Evolutionary conservation across 2,888 invertebrate species (phyloP), one percentile per base, ranked within the genome.

Genomic region (Sinodicranocentrus sp.): DNA sequence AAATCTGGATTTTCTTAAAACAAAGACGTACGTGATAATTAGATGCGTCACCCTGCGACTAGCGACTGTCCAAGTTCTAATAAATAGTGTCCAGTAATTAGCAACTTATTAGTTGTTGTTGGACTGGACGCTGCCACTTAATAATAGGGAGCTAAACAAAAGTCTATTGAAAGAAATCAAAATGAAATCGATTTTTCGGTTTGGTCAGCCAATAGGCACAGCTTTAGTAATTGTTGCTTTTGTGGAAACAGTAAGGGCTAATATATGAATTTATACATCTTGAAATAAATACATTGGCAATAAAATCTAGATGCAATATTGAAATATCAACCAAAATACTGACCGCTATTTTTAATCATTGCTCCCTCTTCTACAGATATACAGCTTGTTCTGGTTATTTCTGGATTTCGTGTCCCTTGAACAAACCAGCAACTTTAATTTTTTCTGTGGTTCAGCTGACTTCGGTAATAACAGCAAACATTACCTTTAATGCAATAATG

Each of bases 161-260:
- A 39, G 2, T 8, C 2, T 21, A 21, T n/a, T n/a, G n/a, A n/a
- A n/a, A n/a, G n/a, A n/a, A n/a, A n/a, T n/a, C n/a, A 80, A 63
- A 70, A 75, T 84, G 77, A 68, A 76, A 10, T 59, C 80, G 2
- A 75, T 63, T 26, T 84, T 87, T 21, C 63, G 86, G 25, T 85
- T 85, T 23, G 85, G 85, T 3, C 77, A 84, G 15, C 86, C 86
- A n/a, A 52, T 87, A 25, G 85, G 86, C 5, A 85, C 85, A 48
- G 85, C 86, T 3, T 19, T 87, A n/a, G 63, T 85, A 1, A 82
- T 84, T 17, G 54, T 79, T 2, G 78, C 82, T 0, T 21, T 87
- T 52, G 52, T 85, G 33, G 86, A 87, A 54, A 87, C 86, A 65
- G 86, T 87, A 84, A 78, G 59, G 15, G 65, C n/a, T n/a, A 39